Conservation (phyloP, 1,140 invertebrate genomes). For the Galleria mellonella region DNA sequence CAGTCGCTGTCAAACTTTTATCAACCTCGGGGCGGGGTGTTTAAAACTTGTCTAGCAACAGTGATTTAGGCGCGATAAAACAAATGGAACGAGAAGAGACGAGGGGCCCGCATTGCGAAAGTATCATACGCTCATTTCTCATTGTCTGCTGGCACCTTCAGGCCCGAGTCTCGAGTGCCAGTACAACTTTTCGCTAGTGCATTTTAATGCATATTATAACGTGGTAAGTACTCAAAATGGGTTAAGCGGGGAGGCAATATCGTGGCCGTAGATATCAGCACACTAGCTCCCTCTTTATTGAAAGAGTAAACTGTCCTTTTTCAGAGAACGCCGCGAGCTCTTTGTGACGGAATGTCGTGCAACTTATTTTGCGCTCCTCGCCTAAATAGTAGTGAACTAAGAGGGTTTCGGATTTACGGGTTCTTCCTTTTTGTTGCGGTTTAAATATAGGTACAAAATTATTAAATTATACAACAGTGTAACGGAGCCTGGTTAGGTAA, state of each 20-base stretch:
- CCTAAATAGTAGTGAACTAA: conserved; percentile 57
- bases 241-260: conserved; percentile 53
- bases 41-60: conserved; percentile 56
- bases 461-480: conserved; percentile 27
- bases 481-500: conserved; percentile 4
- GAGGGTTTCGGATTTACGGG: conserved; percentile 38
- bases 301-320: conserved; percentile 71
- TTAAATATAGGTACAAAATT: conserved; percentile 26
- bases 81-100: conserved; percentile 49
- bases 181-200: conserved; percentile 53
- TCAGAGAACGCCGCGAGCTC: conserved; percentile 52
- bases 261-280: conserved; percentile 32
- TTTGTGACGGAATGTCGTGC: conserved; percentile 53
- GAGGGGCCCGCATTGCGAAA: conserved; percentile 55
- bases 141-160: conserved; percentile 59
- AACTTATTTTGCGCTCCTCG: conserved; percentile 54
- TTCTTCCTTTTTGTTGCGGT: conserved; percentile 23
- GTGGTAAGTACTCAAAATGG: conserved; percentile 59
- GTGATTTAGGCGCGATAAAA: conserved; percentile 68
- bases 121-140: conserved; percentile 65
- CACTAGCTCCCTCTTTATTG: conserved; percentile 58
- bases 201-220: conserved; percentile 71
- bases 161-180: conserved; percentile 14
- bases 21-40: conserved; percentile 30
- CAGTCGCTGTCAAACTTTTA: conserved; percentile 66